Base-by-base conservation (phyloP, 2,888 invertebrate genomes). In the Nemotelus pantherinus region DNA sequence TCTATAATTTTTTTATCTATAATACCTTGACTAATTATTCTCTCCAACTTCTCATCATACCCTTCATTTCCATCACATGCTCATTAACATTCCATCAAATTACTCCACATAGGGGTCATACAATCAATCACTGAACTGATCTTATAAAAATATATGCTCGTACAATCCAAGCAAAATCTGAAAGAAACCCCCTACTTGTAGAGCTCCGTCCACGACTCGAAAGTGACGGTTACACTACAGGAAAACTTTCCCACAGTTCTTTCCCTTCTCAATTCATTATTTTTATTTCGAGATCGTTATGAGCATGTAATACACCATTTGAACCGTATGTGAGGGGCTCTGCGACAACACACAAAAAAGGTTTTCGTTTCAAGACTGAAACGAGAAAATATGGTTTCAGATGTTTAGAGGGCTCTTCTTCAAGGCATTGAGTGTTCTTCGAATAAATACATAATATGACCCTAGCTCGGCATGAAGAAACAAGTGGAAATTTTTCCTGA, bases 131-230 rank as follows among this genome's bases (percentile, higher is more conserved):
- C 25, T 10, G 10, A 4, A 57, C 41, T 43, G 43, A 63, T 25
- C 41, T 43, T 43, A n/a, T 63, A 44, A 67, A 67, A 47, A 67
- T 39, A 67, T 67, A 41, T 67, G 67, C 25, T 25, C 25, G 25
- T 50, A 39, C 67, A 67, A 67, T 47, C 50, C 48, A 67, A 67
- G 67, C 67, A 39, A 67, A 67, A 67, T 67, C 67, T n/a, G 45
- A 67, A n/a, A 25, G 25, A 25, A 47, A 65, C 65, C 39, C 57
- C 25, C 57, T 10, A 6, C 7, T 63, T 63, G 5, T 39, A 41
- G 5, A 25, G 57, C 3, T 25, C 25, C 25, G 25, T 25, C 25
- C 25, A 63, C 39, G 43, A 43, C 63, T 25, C 25, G 25, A 41
- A 63, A 39, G 43, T 50, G 67, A 67, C 67, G 67, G 67, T 67